Conservation (phyloP, 2,797 vertebrate genomes). For the Bothrops alternatus region DNA sequence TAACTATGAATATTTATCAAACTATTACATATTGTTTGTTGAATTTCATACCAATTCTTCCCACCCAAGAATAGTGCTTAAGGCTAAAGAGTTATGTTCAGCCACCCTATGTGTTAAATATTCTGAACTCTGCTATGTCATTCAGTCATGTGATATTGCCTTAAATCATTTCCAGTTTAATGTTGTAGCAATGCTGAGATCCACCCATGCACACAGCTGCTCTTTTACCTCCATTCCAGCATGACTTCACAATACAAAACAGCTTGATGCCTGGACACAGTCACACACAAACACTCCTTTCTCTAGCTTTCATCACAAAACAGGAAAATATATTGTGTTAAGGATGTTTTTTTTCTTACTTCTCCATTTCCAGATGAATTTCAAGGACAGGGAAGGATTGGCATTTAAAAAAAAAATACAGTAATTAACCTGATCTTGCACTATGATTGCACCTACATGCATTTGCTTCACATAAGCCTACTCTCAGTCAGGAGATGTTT, state of each 20-base stretch:
- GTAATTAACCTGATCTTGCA: constrained; percentile 24
- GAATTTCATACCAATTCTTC: not conserved
- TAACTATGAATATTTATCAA: constrained; percentile 58
- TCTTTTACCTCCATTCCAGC: constrained; percentile 54
- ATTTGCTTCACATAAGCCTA: not conserved
- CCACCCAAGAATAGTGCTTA: not conserved
- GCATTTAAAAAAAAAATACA: constrained; percentile 20
- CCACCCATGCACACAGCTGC: constrained; percentile 7
- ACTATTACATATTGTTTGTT: constrained; percentile 27
- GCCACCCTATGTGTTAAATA: constrained; percentile 53
- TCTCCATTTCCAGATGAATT: constrained; percentile 28
- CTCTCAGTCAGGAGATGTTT: constrained; percentile 57
- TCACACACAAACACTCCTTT: constrained; percentile 7
- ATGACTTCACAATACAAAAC: constrained; percentile 27
- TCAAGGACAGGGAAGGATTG: constrained; percentile 20
- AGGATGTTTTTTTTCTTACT: not conserved
- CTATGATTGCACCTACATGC: constrained; percentile 3
- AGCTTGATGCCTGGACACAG: constrained; percentile 49
- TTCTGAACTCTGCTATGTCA: constrained; percentile 55
- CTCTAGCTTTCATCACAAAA: constrained; percentile 7
- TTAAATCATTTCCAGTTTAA: constrained; percentile 63
- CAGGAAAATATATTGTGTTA: constrained; percentile 15
- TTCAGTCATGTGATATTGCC: constrained; percentile 49
- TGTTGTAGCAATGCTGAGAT: constrained; percentile 53
- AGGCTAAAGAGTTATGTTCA: not conserved